Evolutionary conservation across 2,888 invertebrate species (phyloP).

Genomic region (Agrotis puta): DNA sequence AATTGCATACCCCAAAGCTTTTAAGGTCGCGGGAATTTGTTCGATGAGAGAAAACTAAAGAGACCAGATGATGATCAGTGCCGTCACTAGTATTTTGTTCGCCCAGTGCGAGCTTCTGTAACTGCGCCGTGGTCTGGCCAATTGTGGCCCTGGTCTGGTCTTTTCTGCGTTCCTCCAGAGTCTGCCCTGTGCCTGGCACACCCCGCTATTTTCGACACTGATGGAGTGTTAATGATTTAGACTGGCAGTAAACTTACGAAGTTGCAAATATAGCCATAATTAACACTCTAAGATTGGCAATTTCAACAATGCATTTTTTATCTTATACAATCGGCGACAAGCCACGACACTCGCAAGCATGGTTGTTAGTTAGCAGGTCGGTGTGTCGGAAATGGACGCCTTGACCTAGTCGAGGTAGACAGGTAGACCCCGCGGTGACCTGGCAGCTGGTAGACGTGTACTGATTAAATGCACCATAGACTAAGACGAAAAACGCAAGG

Average conservation of each 20-base stretch:
- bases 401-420: slow-evolving; percentile 55
- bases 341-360: slow-evolving; percentile 6
- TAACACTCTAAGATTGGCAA: background rate
- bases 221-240: background rate
- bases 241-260: background rate
- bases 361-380: slow-evolving; percentile 20
- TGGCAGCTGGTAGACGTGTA: slow-evolving; percentile 27
- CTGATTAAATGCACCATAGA: slow-evolving; percentile 11
- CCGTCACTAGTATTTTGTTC: too few species aligned
- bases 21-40: background rate
- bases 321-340: slow-evolving; percentile 1
- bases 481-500: background rate
- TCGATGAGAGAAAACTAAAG: background rate
- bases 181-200: too few species aligned
- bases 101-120: too few species aligned
- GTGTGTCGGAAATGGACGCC: slow-evolving; percentile 49
- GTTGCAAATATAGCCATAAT: background rate
- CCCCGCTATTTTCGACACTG: too few species aligned
- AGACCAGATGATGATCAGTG: background rate
- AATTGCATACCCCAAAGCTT: background rate
- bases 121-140: too few species aligned
- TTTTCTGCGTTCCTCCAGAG: too few species aligned
- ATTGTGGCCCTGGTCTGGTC: too few species aligned
- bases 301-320: background rate
- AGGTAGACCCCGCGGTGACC: slow-evolving; percentile 41